phyloP scores from a whole-genome alignment of 2,113 vertebrate genomes.

The Papio anubis region DNA sequence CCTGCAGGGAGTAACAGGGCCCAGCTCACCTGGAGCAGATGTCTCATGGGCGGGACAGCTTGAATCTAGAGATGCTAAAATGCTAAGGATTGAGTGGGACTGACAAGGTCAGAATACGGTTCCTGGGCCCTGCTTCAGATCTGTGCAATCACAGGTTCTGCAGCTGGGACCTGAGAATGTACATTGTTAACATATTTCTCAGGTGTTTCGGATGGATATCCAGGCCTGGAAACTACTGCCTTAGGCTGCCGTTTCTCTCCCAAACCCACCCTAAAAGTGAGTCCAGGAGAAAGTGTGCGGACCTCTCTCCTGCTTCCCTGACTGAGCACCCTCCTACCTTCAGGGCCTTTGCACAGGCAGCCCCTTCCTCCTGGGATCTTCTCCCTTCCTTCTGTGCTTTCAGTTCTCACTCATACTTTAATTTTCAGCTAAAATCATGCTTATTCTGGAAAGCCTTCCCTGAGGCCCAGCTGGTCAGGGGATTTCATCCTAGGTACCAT shows the following conservation, averaged over 20 bases:
- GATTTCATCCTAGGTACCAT: neutral
- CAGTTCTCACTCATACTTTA: neutral
- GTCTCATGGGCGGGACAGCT: accelerated
- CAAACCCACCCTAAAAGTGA: neutral
- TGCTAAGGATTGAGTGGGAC: accelerated
- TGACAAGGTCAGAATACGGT: neutral
- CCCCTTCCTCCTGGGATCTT: neutral
- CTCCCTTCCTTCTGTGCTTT: neutral
- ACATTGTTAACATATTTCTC: neutral
- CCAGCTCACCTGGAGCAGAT: neutral
- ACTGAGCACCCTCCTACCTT: neutral
- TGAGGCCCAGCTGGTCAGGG: neutral
- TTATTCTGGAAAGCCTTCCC: neutral
- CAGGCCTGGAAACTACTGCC: neutral
- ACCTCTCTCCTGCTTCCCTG: neutral
- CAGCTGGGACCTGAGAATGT: neutral
- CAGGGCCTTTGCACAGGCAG: neutral
- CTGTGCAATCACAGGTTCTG: neutral
- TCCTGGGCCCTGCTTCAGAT: neutral
- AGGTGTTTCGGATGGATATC: neutral
- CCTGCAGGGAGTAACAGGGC: slow-evolving; percentile 78
- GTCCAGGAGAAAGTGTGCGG: neutral
- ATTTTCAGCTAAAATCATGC: neutral
- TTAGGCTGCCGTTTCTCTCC: neutral
- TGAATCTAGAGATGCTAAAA: neutral